Evolutionary conservation across 1,140 invertebrate genomes (phyloP).

Genomic region (Aplysia californica): DNA sequence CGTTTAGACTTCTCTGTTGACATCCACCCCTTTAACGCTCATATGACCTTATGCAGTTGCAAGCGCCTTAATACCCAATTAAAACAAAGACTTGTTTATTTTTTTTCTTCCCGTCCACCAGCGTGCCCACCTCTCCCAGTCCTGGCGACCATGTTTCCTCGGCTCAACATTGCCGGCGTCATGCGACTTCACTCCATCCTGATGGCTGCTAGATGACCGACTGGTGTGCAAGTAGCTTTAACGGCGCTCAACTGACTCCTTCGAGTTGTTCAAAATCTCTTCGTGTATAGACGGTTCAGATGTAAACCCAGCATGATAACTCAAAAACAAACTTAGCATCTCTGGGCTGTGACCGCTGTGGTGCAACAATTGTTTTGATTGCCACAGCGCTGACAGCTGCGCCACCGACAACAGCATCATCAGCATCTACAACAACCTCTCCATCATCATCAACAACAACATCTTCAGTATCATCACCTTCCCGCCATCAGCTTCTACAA

Average conservation of each 20-base stretch:
- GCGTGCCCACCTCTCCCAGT: slow-evolving; percentile 14
- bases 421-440: too few relatives aligned
- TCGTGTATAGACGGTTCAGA: too few relatives aligned
- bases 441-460: too few relatives aligned
- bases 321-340: neutral
- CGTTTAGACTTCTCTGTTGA: too few relatives aligned
- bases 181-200: slow-evolving; percentile 1
- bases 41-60: too few relatives aligned
- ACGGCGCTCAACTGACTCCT: neutral
- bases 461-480: too few relatives aligned
- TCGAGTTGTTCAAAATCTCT: neutral
- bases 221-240: neutral
- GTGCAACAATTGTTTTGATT: neutral
- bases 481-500: too few relatives aligned
- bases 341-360: neutral
- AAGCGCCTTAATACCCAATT: neutral
- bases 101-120: neutral
- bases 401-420: too few relatives aligned
- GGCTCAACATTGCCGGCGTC: slow-evolving; percentile 13
- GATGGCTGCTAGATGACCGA: neutral
- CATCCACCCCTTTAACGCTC: too few relatives aligned
- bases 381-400: too few relatives aligned
- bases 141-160: slow-evolving; percentile 9
- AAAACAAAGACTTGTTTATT: neutral
- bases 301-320: neutral